A percentile compares a stretch with the other conserved stretches of the same genome.
Evolutionary conservation across 2,888 invertebrate species (phyloP).

Genomic region (Eledone cirrhosa): DNA sequence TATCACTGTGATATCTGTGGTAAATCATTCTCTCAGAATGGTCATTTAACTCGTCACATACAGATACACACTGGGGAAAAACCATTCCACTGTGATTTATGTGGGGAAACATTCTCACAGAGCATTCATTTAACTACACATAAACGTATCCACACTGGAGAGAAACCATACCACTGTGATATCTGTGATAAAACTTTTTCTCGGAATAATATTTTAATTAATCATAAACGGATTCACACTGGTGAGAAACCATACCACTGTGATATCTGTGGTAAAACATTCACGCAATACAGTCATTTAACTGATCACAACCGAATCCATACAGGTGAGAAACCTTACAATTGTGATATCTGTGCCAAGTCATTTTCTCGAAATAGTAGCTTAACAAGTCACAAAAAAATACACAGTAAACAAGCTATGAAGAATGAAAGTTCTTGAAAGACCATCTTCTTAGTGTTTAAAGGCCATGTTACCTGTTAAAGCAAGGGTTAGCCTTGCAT

Average conservation of each 20-base stretch:
- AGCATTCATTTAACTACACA: neutral
- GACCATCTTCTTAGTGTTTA: too few relatives aligned
- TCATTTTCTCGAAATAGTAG: neutral
- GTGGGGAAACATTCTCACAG: neutral
- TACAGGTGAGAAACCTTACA: conserved; percentile 15
- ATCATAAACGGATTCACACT: conserved; percentile 1
- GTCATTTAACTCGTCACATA: neutral
- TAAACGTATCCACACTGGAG: neutral
- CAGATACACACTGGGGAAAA: conserved; percentile 54
- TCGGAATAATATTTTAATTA: neutral
- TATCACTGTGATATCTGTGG: conserved; percentile 62
- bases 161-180: conserved; percentile 12
- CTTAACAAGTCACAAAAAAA: too few relatives aligned
- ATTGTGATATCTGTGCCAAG: conserved; percentile 7
- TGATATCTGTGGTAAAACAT: neutral
- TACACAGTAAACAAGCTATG: too few relatives aligned
- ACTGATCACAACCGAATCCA: neutral
- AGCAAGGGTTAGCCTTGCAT: too few relatives aligned
- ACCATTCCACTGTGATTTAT: conserved; percentile 47
- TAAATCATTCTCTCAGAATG: conserved; percentile 60
- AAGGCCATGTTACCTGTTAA: too few relatives aligned
- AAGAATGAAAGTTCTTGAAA: too few relatives aligned
- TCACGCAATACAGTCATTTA: neutral
- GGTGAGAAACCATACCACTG: conserved; percentile 17
- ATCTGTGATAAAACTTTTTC: neutral